Percentiles rank a stretch among this genome's conserved stretches.
Evolutionary conservation across 2,888 invertebrate species (phyloP).

Genomic region (Tipula vernalis): DNA sequence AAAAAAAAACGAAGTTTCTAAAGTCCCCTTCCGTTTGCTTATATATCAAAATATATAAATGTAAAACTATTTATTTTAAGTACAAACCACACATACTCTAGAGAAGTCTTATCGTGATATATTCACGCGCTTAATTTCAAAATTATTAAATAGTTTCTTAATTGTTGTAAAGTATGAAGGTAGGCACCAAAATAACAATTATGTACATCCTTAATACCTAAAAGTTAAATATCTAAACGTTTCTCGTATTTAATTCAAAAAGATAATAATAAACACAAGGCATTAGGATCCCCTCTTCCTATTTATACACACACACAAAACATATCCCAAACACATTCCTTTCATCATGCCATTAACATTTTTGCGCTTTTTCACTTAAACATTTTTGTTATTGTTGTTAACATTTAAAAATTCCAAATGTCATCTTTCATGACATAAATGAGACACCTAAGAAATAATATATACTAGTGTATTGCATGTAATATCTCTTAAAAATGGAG

Average conservation of each 20-base stretch:
- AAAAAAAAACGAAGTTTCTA: too few species aligned
- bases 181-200: background rate
- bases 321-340: background rate
- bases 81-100: too few species aligned
- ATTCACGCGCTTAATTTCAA: too few species aligned
- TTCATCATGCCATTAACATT: background rate
- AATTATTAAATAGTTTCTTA: background rate
- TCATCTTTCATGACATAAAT: slow-evolving; percentile 4
- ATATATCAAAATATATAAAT: too few species aligned
- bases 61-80: too few species aligned
- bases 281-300: background rate
- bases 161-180: background rate
- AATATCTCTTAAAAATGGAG: background rate
- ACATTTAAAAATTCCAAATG: background rate
- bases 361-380: background rate
- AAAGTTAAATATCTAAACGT: background rate
- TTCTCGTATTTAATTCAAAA: background rate
- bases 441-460: background rate
- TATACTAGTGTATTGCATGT: background rate
- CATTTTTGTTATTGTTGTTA: background rate
- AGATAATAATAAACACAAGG: background rate
- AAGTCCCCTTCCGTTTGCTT: too few species aligned
- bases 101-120: too few species aligned
- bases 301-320: background rate
- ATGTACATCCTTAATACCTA: background rate